Base-by-base conservation (phyloP, 2,797 vertebrate species). In the Menidia menidia region DNA sequence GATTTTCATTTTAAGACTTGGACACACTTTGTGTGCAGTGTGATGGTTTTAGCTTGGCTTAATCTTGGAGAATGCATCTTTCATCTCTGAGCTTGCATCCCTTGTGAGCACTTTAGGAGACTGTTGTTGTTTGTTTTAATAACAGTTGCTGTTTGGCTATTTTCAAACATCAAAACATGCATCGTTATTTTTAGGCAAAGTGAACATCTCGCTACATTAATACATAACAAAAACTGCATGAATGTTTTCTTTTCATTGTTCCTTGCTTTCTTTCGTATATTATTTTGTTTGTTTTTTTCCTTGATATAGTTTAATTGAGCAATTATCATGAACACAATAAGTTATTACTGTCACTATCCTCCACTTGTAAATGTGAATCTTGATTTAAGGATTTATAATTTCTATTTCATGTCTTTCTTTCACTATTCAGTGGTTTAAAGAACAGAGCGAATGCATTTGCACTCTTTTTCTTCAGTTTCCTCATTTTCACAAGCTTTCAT, bases 351-450 rank as follows among this genome's bases (percentile, higher is more conserved):
- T 25, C 35, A 39, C 35, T 39, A 7, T 39, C 10, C 35, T 39
- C 35, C 10, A 39, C 10, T 5, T 39, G 35, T 39, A 39, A 39
- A 39, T 45, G 18, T 41, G n/a, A 41, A 51, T 51, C 9, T 51
- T 51, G 19, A 25, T 19, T 9, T 2, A 51, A 6, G 19, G 19
- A 19, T 51, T 18, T 25, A 19, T 51, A 19, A 58, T 14, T 43
- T 53, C 19, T 11, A 41, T 10, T 65, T 6, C 35, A 14, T 54
- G 14, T 48, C 59, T 57, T 62, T 31, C n/a, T 16, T 33, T 30
- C 31, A 2, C 13, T 42, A 55, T 73, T 64, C 68, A 65, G 55
- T 30, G 77, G 44, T 82, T 74, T 81, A 76, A 84, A 79, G 30
- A 75, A 47, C 72, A 53, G 50, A 41, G 56, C 5, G 32, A 72